These are phyloP conservation scores for Microtus pennsylvanicus DNA, from an alignment of 2,113 vertebrate genomes.

Conservation along the genomic window DNA sequence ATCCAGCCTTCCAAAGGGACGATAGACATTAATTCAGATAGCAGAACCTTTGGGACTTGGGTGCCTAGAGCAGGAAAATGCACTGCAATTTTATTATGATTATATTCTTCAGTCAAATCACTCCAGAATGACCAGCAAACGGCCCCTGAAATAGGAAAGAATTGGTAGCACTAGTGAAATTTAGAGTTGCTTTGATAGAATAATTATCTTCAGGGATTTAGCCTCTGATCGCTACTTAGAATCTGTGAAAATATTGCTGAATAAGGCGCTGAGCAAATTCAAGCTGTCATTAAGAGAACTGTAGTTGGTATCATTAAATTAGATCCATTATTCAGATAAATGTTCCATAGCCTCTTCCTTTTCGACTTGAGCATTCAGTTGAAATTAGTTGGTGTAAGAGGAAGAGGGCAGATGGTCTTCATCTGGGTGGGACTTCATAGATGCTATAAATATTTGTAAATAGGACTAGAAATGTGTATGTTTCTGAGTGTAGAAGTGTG, in stretches of 20 bases:
- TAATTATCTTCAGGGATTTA: slow-evolving; percentile 67
- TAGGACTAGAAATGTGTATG: background rate
- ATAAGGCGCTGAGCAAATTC: slow-evolving; percentile 57
- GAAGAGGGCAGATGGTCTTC: background rate
- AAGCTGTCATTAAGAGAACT: slow-evolving; percentile 57
- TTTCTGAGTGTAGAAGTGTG: slow-evolving; percentile 13
- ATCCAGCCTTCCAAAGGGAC: background rate
- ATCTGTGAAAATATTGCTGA: slow-evolving; percentile 54
- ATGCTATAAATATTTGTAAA: slow-evolving; percentile 55
- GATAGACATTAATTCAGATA: slow-evolving; percentile 27
- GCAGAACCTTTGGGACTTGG: slow-evolving; percentile 12
- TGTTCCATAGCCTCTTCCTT: background rate
- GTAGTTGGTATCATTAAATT: slow-evolving; percentile 53
- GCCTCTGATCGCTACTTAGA: slow-evolving; percentile 49
- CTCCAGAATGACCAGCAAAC: slow-evolving; percentile 58
- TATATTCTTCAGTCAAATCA: slow-evolving; percentile 42
- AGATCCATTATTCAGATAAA: slow-evolving; percentile 49
- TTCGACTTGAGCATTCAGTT: slow-evolving; percentile 41
- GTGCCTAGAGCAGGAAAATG: slow-evolving; percentile 7
- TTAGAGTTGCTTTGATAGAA: slow-evolving; percentile 55
- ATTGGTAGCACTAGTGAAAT: slow-evolving; percentile 58
- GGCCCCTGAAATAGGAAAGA: slow-evolving; percentile 68
- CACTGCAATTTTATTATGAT: slow-evolving; percentile 46
- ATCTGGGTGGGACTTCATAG: slow-evolving; percentile 28
- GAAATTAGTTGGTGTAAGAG: slow-evolving; percentile 8